phyloP scores from a whole-genome alignment of 2,888 invertebrate species.

The Tenthredo mesomela region DNA sequence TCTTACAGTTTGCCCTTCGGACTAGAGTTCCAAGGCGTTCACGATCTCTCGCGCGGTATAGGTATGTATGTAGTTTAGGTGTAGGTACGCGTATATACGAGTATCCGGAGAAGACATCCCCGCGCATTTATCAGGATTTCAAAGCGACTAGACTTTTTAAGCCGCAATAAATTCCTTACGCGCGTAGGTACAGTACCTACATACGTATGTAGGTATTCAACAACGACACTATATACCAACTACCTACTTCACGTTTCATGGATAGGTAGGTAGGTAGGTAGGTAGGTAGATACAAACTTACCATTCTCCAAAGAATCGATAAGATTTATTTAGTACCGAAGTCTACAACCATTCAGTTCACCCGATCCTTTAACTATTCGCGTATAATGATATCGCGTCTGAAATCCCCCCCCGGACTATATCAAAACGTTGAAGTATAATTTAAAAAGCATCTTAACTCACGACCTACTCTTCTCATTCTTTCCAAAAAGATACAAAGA shows the following conservation, averaged over 20 bases:
- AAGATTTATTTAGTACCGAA: slow-evolving; percentile 16
- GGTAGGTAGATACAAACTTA: neutral
- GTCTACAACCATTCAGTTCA: neutral
- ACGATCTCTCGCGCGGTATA: neutral
- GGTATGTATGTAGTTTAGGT: neutral
- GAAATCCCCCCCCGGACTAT: neutral
- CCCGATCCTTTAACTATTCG: neutral
- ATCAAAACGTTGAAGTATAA: neutral
- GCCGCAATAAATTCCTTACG: slow-evolving; percentile 75
- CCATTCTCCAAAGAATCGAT: slow-evolving; percentile 26
- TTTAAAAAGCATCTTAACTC: neutral
- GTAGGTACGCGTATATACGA: neutral
- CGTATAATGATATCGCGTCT: neutral
- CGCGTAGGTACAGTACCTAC: slow-evolving; percentile 53
- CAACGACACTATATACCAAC: neutral
- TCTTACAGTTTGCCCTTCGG: slow-evolving; percentile 73
- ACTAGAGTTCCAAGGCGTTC: slow-evolving; percentile 60
- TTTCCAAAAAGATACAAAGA: neutral
- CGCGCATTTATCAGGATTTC: slow-evolving; percentile 85
- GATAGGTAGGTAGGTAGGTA: neutral
- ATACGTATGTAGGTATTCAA: slow-evolving; percentile 22
- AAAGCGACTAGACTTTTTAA: slow-evolving; percentile 82
- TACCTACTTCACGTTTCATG: neutral
- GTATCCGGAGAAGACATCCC: slow-evolving; percentile 56
- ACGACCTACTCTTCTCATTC: neutral